Conservation (phyloP, 2,888 invertebrate species). For the Plagodis pulveraria region DNA sequence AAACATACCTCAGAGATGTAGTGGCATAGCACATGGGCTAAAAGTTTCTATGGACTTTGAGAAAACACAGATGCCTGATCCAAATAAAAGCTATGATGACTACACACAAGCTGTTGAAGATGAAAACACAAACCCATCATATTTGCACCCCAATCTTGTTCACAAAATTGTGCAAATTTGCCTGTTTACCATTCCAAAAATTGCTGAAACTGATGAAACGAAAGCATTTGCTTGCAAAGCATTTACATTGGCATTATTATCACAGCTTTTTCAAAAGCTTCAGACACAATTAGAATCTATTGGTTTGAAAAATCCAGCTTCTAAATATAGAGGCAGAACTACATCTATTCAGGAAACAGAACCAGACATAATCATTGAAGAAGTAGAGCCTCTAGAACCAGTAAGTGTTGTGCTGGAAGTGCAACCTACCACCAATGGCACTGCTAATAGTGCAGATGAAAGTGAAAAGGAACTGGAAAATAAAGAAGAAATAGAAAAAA, state of each 20-base stretch:
- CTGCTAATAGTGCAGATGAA: slow-evolving; percentile 33
- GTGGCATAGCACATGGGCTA: slow-evolving; percentile 88
- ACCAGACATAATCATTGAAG: slow-evolving; percentile 31
- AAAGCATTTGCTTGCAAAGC: slow-evolving; percentile 93
- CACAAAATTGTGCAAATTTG: slow-evolving; percentile 94
- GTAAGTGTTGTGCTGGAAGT: slow-evolving; percentile 21
- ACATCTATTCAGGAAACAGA: slow-evolving; percentile 38
- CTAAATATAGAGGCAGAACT: slow-evolving; percentile 58
- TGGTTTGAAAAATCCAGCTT: slow-evolving; percentile 77
- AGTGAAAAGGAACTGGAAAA: slow-evolving; percentile 42
- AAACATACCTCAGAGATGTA: slow-evolving; percentile 88
- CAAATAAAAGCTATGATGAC: slow-evolving; percentile 80
- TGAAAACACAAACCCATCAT: slow-evolving; percentile 81
- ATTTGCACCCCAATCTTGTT: slow-evolving; percentile 88
- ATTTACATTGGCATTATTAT: slow-evolving; percentile 92
- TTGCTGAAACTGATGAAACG: slow-evolving; percentile 89
- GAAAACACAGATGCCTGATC: slow-evolving; percentile 77
- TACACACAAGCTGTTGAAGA: slow-evolving; percentile 77
- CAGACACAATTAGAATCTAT: slow-evolving; percentile 70
- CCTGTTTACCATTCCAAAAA: slow-evolving; percentile 91
- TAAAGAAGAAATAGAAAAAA: slow-evolving; percentile 46
- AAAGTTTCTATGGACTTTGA: slow-evolving; percentile 88
- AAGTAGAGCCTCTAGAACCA: slow-evolving; percentile 34
- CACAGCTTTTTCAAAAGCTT: slow-evolving; percentile 87
- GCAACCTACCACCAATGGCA: slow-evolving; percentile 31